Evolutionary conservation across 37 sponge, comb jelly and placozoan species (phyloP).

Genomic region (Mnemiopsis leidyi): DNA sequence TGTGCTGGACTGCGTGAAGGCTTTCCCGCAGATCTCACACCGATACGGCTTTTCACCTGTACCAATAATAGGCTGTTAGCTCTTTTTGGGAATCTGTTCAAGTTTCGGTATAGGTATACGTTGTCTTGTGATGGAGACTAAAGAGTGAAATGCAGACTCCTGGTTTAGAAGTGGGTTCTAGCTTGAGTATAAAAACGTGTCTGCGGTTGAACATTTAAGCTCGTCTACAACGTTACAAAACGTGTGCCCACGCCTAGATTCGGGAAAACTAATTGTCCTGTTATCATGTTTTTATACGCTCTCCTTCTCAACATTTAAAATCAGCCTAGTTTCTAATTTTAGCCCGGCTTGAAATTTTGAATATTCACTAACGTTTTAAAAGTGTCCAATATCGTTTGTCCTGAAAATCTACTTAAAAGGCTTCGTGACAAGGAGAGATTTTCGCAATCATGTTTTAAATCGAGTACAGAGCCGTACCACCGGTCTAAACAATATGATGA

Average conservation of each 20-base stretch:
- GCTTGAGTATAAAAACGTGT: not conserved
- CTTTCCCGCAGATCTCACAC: constrained; percentile 58
- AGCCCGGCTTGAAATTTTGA: not conserved
- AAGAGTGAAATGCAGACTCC: not conserved
- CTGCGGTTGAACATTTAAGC: not conserved
- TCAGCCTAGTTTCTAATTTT: not conserved
- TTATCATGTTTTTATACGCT: not conserved
- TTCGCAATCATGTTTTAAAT: not conserved
- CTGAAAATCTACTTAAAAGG: not conserved
- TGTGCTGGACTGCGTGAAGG: constrained; percentile 52
- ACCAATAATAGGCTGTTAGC: not conserved
- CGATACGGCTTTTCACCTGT: constrained; percentile 47
- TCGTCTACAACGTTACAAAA: not conserved
- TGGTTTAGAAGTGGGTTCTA: no score
- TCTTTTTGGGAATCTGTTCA: not conserved
- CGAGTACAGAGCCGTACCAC: not conserved
- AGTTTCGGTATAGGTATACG: not conserved
- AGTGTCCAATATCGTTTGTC: not conserved
- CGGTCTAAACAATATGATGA: not conserved
- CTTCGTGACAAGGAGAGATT: not conserved
- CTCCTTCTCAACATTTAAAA: not conserved
- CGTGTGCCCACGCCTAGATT: not conserved
- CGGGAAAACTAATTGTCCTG: not conserved
- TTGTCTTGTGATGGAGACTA: not conserved
- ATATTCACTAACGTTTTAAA: not conserved